phyloP scores from a whole-genome alignment of 2,113 vertebrate genomes.

The Lutjanus erythropterus region DNA sequence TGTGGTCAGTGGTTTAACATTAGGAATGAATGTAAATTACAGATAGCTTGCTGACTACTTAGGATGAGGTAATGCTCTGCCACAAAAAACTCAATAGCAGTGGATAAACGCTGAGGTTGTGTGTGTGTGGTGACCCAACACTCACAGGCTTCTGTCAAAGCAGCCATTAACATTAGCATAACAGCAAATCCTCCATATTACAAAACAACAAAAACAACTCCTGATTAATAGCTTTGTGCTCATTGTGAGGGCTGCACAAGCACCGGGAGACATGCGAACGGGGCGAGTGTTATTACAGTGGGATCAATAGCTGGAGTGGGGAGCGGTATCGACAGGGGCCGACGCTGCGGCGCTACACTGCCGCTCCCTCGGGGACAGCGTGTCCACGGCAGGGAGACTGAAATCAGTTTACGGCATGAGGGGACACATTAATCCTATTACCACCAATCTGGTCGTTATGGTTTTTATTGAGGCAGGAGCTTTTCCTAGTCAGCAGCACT shows the following conservation, averaged over 20 bases:
- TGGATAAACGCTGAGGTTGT: slow-evolving; percentile 7
- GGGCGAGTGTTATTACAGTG: slow-evolving; percentile 48
- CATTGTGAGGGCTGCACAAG: slow-evolving; percentile 13
- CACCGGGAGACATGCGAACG: slow-evolving; percentile 15
- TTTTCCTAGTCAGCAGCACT: slow-evolving; percentile 63
- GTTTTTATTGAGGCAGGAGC: slow-evolving; percentile 63
- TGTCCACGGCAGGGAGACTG: slow-evolving; percentile 54
- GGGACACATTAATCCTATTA: slow-evolving; percentile 76
- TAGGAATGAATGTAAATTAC: not conserved
- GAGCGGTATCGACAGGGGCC: slow-evolving; percentile 45
- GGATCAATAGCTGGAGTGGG: slow-evolving; percentile 61
- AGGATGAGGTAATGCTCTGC: slow-evolving; percentile 29
- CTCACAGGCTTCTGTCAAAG: slow-evolving; percentile 27
- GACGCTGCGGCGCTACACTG: slow-evolving; percentile 13
- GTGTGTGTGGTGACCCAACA: slow-evolving; percentile 19
- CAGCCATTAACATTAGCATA: slow-evolving; percentile 30
- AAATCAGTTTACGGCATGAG: slow-evolving; percentile 72
- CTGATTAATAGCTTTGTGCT: slow-evolving; percentile 28
- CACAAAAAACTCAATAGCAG: not conserved
- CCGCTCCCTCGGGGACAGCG: slow-evolving; percentile 46
- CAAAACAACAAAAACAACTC: slow-evolving; percentile 49
- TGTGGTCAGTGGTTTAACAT: not conserved
- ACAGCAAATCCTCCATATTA: slow-evolving; percentile 31
- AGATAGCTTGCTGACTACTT: not conserved
- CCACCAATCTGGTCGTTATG: slow-evolving; percentile 67